Base-by-base conservation (phyloP, 2,113 vertebrate genomes). In the Amphiprion percula region DNA sequence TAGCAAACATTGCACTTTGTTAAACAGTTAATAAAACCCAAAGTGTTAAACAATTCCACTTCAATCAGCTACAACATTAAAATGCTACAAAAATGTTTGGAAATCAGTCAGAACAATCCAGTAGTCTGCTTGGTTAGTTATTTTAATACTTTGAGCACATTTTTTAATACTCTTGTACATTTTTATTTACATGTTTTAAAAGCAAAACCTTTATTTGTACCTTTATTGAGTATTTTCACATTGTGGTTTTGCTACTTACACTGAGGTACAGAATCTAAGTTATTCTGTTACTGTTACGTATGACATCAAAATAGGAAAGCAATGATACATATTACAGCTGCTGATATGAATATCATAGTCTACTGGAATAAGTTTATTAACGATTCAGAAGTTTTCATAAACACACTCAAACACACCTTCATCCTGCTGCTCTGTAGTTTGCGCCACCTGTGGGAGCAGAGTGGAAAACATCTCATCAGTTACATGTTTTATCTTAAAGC, bases 341-440 rank as follows among this genome's bases (percentile, higher is more conserved):
- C 10, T 2, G 7, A 59, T 17, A 53, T 61, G 5, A 59, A 59
- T 39, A 23, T 47, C 49, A 16, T 10, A 47, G 8, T 5, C 15
- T 74, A 4, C 23, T 26, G n/a, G 44, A 37, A 46, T 0, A 41
- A 23, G 4, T 10, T 33, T 54, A 19, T 56, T 15, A 2, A 12
- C 5, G 10, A 64, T 52, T 93, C 62, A 94, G 26, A 93, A 81
- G 68, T 95, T 95, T 70, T 94, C 94, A 86, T 95, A 95, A 71
- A 95, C 88, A 39, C 55, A 93, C 37, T 95, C 93, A 77, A 89
- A 87, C 19, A 69, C 21, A 1, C 76, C 90, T 65, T 93, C 91
- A 0, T 87, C 75, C 68, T 77, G 79, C 10, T 58, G 60, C 52
- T 74, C 47, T 58, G 60, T 15, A 14, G 33, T 12, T 37, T 77